Evolutionary conservation across 2,888 invertebrate species (phyloP), one percentile per base, ranked within the genome.

Genomic region (Troides helena): DNA sequence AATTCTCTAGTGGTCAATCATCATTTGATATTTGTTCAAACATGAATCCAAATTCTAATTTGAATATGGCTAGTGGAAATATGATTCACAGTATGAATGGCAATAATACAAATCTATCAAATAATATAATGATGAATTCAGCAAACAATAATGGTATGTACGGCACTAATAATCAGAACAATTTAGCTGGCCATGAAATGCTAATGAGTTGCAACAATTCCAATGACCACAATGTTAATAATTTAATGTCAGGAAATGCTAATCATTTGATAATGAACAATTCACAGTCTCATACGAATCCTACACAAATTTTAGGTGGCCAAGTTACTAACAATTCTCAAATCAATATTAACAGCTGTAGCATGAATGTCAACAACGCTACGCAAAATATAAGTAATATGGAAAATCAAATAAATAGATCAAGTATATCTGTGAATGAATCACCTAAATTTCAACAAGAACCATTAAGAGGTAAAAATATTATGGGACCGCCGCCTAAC

Each of bases 201-300:
- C 75, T 92, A 73, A 88, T 92, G 90, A 85, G 84, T 77, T 92
- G 92, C 74, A 88, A 86, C 68, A 92, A 84, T 74, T 74, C 88
- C 1, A 74, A 86, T 25, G 92, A 92, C 36, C 90, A 90, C 68
- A 85, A 79, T 78, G 85, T 90, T 10, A 86, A 84, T 67, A 90
- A 85, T 73, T 80, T 89, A 0, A 86, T 92, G 81, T 72, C 88
- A 23, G 81, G 84, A 50, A 81, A 84, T 69, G 75, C 85, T 58
- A 89, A 85, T 77, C 93, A 92, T 67, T 88, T 91, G 86, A 87
- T 93, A 82, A 85, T 92, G 74, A 92, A 85, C 73, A 90, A 84
- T 78, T 78, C 89, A 58, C 88, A 89, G 72, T 63, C 85, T 43
- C 91, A 89, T 72, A 72, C 80, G 69, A 82, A 83, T 69, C 85